Evolutionary conservation across 1,140 invertebrate genomes (phyloP), one percentile per base, ranked within the genome.

Genomic region (Caenorhabditis latens): DNA sequence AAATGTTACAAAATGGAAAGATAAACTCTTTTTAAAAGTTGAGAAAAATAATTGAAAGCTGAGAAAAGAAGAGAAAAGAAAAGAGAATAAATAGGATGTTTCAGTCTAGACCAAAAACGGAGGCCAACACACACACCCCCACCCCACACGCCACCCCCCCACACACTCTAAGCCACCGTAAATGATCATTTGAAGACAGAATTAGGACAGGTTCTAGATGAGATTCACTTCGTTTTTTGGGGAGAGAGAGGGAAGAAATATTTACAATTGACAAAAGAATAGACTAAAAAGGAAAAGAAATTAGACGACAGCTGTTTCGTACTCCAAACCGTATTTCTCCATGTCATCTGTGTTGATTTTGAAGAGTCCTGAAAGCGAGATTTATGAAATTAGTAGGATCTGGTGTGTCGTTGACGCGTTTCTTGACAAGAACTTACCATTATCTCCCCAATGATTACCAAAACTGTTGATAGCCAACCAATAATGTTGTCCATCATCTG

Each of bases 381-480:
- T 24, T 24, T 75, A 14, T 40, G 13, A 57, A 13, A 40, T 40
- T 32, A 48, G 11, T 7, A 58, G n/a, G 4, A n/a, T 58, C 57
- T 19, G 57, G 50, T 53, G 50, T 53, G 13, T 9, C 50, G 50
- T 14, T 53, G 50, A 16, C 50, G 50, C 50, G 16, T 11, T 53
- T 3, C 13, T 11, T 53, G 11, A 53, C 32, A 32, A 32, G 32
- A 32, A 32, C 83, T 86, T 67, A 91, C 91, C 91, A 71, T 91
- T 92, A 82, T 92, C 91, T n/a, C 91, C 91, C 91, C 91, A 92
- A 40, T 92, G 89, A 21, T 63, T 75, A 7, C 91, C 91, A 82
- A 92, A 92, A 71, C 88, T 90, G 83, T 92, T 92, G 40, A 91
- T 86, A 65, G 90, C 91, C 42, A 92, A 67, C 91, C 91, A 92